Evolutionary conservation across 2,797 vertebrate genomes (phyloP), one percentile per base, ranked within the genome.

Genomic region (Gephyroberyx darwinii): DNA sequence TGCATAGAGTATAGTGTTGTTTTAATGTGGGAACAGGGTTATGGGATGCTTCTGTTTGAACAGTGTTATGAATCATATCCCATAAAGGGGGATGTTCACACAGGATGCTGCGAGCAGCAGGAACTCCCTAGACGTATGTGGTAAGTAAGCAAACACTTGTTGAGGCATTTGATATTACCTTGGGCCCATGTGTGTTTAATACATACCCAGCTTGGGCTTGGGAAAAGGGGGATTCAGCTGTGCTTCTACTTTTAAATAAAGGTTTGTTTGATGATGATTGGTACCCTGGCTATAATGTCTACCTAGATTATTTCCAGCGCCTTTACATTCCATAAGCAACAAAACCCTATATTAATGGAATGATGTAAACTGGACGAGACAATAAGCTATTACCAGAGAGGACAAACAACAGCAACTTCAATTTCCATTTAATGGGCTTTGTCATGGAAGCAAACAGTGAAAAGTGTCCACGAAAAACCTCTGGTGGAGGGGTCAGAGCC

Each of bases 61-160:
- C 71, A 74, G 78, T 63, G 71, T 75, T 74, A 53, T 57, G 77
- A 78, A 81, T 71, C 57, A 60, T 69, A 69, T 78, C 75, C 72
- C 65, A 61, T 71, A 69, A 76, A 74, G 26, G 50, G 35, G 55
- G 48, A 17, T 69, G 71, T 30, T 71, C 30, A 52, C 50, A 71
- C 43, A 71, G 67, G 72, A 55, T 69, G 58, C 60, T 74, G 70
- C 35, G 39, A 81, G 73, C 41, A 45, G 58, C 68, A 62, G 71
- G 74, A 80, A 51, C 67, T 77, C 83, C 69, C 74, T 48, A 54
- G 78, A 55, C 31, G 43, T 48, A 22, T 48, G 58, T 53, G 61
- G 62, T 54, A 47, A 63, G 43, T 68, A 61, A 76, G 64, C 57
- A 82, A 68, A 82, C 47, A 31, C 35, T 73, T 30, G 51, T 22